Evolutionary conservation across 1,140 invertebrate species (phyloP).

Genomic region (Hycleus cichorii): DNA sequence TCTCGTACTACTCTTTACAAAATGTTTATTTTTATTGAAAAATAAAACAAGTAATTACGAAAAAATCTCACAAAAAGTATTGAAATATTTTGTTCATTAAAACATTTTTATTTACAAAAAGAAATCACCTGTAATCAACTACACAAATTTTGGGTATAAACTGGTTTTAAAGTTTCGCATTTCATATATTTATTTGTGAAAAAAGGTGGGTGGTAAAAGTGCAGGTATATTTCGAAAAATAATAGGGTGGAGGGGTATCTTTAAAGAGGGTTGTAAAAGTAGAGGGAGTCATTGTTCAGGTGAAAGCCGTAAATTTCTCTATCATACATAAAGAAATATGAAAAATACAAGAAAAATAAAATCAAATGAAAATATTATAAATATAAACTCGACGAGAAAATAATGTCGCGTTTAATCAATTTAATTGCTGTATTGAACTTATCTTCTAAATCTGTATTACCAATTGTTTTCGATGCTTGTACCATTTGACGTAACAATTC

Average conservation of each 20-base stretch:
- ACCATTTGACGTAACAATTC: slow-evolving; percentile 92
- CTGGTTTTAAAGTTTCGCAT: no score
- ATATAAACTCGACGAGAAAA: slow-evolving; percentile 98
- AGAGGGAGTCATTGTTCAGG: background rate
- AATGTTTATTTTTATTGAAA: background rate
- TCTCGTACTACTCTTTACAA: slow-evolving; percentile 31
- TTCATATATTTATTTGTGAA: no score
- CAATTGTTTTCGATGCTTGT: slow-evolving; percentile 94
- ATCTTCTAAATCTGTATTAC: slow-evolving; percentile 90
- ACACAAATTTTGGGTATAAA: no score
- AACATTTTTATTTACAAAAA: no score
- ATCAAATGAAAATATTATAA: slow-evolving; percentile 53
- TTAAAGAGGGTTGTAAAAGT: background rate
- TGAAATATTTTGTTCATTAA: background rate
- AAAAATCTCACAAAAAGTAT: background rate
- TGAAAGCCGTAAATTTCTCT: background rate
- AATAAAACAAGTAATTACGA: background rate
- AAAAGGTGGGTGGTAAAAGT: no score
- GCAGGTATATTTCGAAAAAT: no score
- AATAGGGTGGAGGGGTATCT: background rate
- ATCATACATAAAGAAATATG: background rate
- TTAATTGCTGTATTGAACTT: slow-evolving; percentile 94
- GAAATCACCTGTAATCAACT: no score
- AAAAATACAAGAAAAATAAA: background rate
- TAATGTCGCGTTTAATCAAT: slow-evolving; percentile 94